A percentile compares a stretch with the other conserved stretches of the same genome.
phyloP scores from a whole-genome alignment of 2,797 vertebrate species.

The Rhabdophis nuchalis region DNA sequence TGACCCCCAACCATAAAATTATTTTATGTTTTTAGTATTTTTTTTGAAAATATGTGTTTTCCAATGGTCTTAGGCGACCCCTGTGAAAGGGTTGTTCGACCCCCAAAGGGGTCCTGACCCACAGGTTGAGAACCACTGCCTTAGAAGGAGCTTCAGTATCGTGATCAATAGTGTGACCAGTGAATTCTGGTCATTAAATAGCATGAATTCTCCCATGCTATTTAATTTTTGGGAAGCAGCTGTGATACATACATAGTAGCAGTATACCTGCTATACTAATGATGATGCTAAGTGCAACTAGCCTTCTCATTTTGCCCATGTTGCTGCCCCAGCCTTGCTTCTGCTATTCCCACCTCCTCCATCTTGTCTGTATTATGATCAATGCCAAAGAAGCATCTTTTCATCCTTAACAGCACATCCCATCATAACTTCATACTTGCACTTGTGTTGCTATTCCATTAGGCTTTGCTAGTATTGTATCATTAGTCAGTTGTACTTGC shows the following conservation, averaged over 20 bases:
- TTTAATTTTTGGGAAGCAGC: neutral
- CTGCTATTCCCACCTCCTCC: neutral
- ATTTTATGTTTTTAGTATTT: no score
- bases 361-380: neutral
- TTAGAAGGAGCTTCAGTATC: neutral
- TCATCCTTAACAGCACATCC: neutral
- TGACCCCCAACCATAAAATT: no score
- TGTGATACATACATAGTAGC: neutral
- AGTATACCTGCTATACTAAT: neutral
- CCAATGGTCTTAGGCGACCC: no score
- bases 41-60: no score
- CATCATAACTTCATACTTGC: neutral
- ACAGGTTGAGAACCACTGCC: no score
- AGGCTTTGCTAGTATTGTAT: neutral
- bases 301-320: neutral
- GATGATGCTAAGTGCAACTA: neutral
- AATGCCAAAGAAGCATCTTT: neutral
- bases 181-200: no score
- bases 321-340: neutral
- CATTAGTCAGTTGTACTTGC: neutral
- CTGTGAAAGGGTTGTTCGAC: no score
- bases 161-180: neutral
- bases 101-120: no score
- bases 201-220: neutral
- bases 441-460: neutral